These are phyloP conservation scores for Nephrotoma appendiculata DNA, from an alignment of 2,888 invertebrate genomes.

Conservation along the genomic window DNA sequence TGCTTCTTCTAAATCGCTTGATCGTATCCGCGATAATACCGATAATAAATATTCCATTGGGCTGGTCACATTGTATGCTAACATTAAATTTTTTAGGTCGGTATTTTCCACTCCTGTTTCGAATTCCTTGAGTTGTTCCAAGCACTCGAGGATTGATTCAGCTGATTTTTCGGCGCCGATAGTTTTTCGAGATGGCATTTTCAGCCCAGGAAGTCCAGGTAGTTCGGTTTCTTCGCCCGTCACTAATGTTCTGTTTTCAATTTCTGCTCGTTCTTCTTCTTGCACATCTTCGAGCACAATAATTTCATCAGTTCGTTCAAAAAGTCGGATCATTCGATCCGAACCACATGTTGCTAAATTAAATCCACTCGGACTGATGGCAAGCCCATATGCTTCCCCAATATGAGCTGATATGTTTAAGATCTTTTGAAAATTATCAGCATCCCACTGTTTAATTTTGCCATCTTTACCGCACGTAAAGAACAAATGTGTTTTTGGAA, in stretches of 20 bases:
- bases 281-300: conserved; percentile 85
- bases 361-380: conserved; percentile 68
- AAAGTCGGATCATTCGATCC: conserved; percentile 76
- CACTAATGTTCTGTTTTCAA: conserved; percentile 47
- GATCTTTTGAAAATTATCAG: conserved; percentile 78
- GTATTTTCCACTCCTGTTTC: conserved; percentile 28
- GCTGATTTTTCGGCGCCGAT: conserved; percentile 41
- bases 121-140: conserved; percentile 55
- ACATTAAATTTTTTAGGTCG: conserved; percentile 63
- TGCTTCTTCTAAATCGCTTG: conserved; percentile 86
- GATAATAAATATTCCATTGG: conserved; percentile 69
- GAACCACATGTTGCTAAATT: conserved; percentile 68
- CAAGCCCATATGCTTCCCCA: conserved; percentile 60
- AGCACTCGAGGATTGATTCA: conserved; percentile 81
- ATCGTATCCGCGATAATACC: conserved; percentile 60
- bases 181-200: conserved; percentile 68
- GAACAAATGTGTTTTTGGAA: conserved; percentile 82
- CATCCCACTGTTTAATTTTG: conserved; percentile 94
- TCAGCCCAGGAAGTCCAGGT: conserved; percentile 57
- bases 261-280: conserved; percentile 71
- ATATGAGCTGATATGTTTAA: conserved; percentile 77
- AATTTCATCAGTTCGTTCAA: conserved; percentile 73
- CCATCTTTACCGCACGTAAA: conserved; percentile 92
- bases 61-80: conserved; percentile 56
- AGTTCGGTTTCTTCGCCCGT: conserved; percentile 57